Percentiles rank a stretch among this genome's conserved stretches.
These are phyloP conservation scores for Alethe diademata DNA, from an alignment of 2,113 vertebrate genomes.

Conservation along the genomic window DNA sequence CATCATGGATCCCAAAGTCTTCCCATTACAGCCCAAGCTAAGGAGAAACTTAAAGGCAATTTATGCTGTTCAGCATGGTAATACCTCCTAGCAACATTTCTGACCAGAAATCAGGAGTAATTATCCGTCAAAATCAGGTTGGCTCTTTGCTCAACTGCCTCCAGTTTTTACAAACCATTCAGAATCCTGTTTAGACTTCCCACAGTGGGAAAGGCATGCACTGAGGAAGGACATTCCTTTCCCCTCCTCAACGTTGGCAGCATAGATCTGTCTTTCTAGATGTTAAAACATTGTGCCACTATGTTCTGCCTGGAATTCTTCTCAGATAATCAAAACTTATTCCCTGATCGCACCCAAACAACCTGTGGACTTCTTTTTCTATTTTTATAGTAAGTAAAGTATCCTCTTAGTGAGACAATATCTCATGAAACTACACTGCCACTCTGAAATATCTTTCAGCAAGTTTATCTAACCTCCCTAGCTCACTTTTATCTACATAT, in stretches of 20 bases:
- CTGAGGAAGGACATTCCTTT: neutral
- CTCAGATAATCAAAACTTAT: neutral
- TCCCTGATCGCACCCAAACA: neutral
- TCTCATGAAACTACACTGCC: neutral
- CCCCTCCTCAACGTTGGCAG: neutral
- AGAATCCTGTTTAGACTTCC: neutral
- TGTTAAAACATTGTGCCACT: neutral
- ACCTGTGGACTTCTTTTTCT: neutral
- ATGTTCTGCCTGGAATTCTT: neutral
- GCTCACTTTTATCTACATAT: neutral
- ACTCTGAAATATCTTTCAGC: neutral
- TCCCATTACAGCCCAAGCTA: neutral
- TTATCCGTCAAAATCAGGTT: neutral
- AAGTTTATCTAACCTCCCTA: neutral
- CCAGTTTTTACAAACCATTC: neutral
- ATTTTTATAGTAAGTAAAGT: neutral
- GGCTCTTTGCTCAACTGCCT: neutral
- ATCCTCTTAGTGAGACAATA: neutral
- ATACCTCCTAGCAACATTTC: neutral
- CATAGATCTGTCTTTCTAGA: neutral
- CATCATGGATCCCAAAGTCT: neutral
- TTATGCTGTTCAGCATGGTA: neutral
- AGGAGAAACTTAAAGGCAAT: neutral
- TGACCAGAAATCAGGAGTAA: neutral
- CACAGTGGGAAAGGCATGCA: neutral